Base-by-base conservation (phyloP, 2,797 vertebrate genomes). In the Geotrypetes seraphini region DNA sequence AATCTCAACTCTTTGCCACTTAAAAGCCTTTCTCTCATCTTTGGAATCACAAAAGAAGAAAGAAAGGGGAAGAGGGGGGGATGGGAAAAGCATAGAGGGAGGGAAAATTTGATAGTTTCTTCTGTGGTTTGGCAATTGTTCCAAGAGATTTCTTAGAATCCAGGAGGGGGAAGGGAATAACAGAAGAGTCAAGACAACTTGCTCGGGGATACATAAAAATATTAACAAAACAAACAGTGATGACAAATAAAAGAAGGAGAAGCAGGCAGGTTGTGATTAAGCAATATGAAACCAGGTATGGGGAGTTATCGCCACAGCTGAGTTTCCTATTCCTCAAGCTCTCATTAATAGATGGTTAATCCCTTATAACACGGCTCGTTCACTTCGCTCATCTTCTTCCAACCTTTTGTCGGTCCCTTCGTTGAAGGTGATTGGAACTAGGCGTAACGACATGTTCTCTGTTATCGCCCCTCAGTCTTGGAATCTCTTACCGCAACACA, bases 61-160 rank as follows among this genome's bases (percentile, higher is more conserved):
- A 50, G n/a, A n/a, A n/a, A n/a, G n/a, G n/a, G n/a, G n/a, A n/a
- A n/a, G n/a, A n/a, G n/a, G n/a, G n/a, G n/a, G n/a, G n/a, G n/a
- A n/a, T n/a, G n/a, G n/a, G n/a, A n/a, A n/a, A n/a, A n/a, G n/a
- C n/a, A n/a, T n/a, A n/a, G n/a, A n/a, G n/a, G n/a, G n/a, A n/a
- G n/a, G n/a, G n/a, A 54, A 43, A 28, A 38, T 47, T 43, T 41
- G 20, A 15, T 4, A 12, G 7, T 30, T 32, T 32, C n/a, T 4
- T 47, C 39, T 57, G 52, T 12, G 52, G 58, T 52, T 63, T 64
- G 68, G 64, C 60, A 51, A 17, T 3, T 2, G 10, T 34, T 28
- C 24, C 19, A 40, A 26, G 25, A 31, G 43, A 22, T 39, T 23
- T 44, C 36, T 29, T 7, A 25, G n/a, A n/a, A n/a, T n/a, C n/a